phyloP scores from a whole-genome alignment of 2,888 invertebrate genomes.

The Zaprionus lineosus region DNA sequence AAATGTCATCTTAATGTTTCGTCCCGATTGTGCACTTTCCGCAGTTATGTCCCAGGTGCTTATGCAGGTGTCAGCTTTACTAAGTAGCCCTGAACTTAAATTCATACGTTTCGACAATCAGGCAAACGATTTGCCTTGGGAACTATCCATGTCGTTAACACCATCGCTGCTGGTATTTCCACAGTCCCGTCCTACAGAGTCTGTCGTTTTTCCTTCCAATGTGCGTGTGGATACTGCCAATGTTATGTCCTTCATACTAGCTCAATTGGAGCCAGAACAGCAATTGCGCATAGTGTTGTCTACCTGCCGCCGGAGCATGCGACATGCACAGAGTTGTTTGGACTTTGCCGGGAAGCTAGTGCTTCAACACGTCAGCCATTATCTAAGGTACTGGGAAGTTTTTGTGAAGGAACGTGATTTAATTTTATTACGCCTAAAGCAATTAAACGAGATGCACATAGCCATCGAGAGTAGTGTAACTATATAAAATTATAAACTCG shows the following conservation, averaged over 20 bases:
- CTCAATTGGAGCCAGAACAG: slow-evolving; percentile 85
- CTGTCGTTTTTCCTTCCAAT: slow-evolving; percentile 86
- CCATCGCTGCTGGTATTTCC: slow-evolving; percentile 93
- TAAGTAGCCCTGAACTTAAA: slow-evolving; percentile 59
- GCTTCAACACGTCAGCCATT: slow-evolving; percentile 68
- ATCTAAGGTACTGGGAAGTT: slow-evolving; percentile 72
- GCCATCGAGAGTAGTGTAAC: slow-evolving; percentile 71
- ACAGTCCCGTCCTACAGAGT: slow-evolving; percentile 85
- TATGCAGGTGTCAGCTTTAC: slow-evolving; percentile 82
- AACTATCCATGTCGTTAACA: slow-evolving; percentile 87
- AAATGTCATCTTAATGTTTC: slow-evolving; percentile 90
- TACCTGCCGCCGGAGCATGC: slow-evolving; percentile 57
- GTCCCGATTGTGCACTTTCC: slow-evolving; percentile 91
- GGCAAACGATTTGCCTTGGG: slow-evolving; percentile 93
- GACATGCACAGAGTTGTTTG: slow-evolving; percentile 63
- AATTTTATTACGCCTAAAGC: slow-evolving; percentile 63
- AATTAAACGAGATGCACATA: slow-evolving; percentile 69
- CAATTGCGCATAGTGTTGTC: slow-evolving; percentile 63
- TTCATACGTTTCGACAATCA: slow-evolving; percentile 91
- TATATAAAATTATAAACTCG: too few relatives aligned
- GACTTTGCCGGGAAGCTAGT: slow-evolving; percentile 71
- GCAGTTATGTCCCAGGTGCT: slow-evolving; percentile 87
- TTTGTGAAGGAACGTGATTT: slow-evolving; percentile 64
- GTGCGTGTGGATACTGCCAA: slow-evolving; percentile 79
- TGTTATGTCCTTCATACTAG: slow-evolving; percentile 88